A percentile compares a stretch with the other conserved stretches of the same genome.
Evolutionary conservation across 2,797 vertebrate species (phyloP).

Genomic region (Scyliorhinus canicula): DNA sequence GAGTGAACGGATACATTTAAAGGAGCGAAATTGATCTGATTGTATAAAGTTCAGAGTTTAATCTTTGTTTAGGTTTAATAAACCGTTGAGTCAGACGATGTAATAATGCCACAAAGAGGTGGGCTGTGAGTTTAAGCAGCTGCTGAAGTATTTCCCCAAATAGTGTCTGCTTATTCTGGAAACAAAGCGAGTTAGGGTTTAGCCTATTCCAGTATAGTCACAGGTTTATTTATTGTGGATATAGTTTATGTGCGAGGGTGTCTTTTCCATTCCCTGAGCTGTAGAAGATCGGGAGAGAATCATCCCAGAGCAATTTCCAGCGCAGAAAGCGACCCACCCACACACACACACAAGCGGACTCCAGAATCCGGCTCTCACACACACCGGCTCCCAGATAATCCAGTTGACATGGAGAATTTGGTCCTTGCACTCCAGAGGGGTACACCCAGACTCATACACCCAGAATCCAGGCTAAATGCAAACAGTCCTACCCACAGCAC

Average conservation of each 20-base stretch:
- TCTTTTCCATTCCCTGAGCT: background rate
- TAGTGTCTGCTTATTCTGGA: background rate
- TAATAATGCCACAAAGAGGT: background rate
- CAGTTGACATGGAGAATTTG: background rate
- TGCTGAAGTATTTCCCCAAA: background rate
- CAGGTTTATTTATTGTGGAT: background rate
- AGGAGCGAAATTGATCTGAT: background rate
- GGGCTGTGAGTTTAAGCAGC: background rate
- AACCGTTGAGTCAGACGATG: too few relatives aligned
- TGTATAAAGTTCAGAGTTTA: background rate
- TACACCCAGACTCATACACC: too few relatives aligned
- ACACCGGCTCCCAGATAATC: background rate
- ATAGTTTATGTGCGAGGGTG: background rate
- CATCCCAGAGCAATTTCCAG: background rate
- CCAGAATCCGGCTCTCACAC: background rate
- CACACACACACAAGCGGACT: background rate
- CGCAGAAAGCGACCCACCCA: background rate
- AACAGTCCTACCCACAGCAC: background rate
- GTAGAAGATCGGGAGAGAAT: background rate
- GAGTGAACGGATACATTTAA: background rate
- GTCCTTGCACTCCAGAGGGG: too few relatives aligned
- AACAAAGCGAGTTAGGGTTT: background rate
- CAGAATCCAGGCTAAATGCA: too few relatives aligned
- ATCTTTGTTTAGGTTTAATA: background rate
- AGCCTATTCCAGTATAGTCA: background rate